A percentile compares a stretch with the other conserved stretches of the same genome.
Conservation (phyloP, 2,113 vertebrate genomes). For the Gila orcuttii region DNA sequence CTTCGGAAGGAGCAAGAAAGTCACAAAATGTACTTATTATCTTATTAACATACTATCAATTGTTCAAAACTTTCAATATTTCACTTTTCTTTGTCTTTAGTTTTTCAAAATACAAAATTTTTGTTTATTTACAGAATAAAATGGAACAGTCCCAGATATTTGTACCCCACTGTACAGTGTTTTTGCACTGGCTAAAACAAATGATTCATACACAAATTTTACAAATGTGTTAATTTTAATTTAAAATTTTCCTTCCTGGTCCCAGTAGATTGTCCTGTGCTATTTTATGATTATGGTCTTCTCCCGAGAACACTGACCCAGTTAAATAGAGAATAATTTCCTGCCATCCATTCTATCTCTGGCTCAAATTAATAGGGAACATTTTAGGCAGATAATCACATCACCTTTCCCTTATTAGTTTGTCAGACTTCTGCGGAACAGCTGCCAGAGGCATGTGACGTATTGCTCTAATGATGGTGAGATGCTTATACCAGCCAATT, state of each 20-base stretch:
- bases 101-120: neutral
- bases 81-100: neutral
- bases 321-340: constrained; percentile 80
- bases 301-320: constrained; percentile 78
- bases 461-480: constrained; percentile 19
- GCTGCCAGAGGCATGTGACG: constrained; percentile 12
- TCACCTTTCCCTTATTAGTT: constrained; percentile 33
- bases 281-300: constrained; percentile 70
- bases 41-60: neutral
- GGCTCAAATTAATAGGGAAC: constrained; percentile 58
- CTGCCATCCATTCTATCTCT: constrained; percentile 75
- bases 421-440: constrained; percentile 14
- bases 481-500: constrained; percentile 13
- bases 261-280: constrained; percentile 65
- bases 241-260: constrained; percentile 14
- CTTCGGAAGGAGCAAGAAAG: neutral
- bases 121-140: neutral
- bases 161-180: neutral
- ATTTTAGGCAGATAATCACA: constrained; percentile 55
- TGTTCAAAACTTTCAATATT: neutral
- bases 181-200: neutral
- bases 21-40: neutral
- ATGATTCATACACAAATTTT: neutral
- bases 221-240: constrained; percentile 2
- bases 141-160: neutral